Base-by-base conservation (phyloP, 2,888 invertebrate genomes). In the Tetragnatha montana region DNA sequence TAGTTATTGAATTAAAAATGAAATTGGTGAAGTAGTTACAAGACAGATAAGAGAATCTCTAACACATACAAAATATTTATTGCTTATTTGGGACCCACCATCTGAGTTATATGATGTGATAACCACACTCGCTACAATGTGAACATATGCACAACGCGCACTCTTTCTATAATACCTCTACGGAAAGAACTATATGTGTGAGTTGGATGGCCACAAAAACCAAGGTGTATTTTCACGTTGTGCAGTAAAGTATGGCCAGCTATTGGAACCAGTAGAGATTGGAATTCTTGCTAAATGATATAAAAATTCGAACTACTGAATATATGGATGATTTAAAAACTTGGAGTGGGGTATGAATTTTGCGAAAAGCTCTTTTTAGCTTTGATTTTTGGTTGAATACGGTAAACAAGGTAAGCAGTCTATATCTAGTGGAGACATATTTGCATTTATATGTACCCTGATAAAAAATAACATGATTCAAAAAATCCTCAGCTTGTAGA, bases 241-340 rank as follows among this genome's bases (percentile, higher is more conserved):
- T 68, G 21, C 22, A 4, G 14, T 78, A 35, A 78, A 60, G 60
- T 22, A 17, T 60, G 7, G 35, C 17, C 6, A 60, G 60, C 51
- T 68, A 76, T 76, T 51, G 50, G 10, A 60, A 78, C 50, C 51
- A 78, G 22, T 14, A 12, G 21, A 78, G 78, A 78, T 78, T 60
- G 17, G 17, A 22, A 78, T 60, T 21, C 60, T 0, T 12, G 22
- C 21, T 14, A 60, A 60, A 60, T 60, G 60, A 60, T 17, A 60
- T 60, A 60, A 60, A 60, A 6, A 8, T 60, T 60, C 17, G 60
- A 60, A 60, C 60, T 60, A 60, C 14, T 6, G 60, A 60, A 35
- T 35, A 35, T 35, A 35, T 35, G 35, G 35, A 35, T 35, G 60
- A 60, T 8, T 60, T 60, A 8, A 60, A 60, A 60, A 1, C 6